These are phyloP conservation scores for Cryptotermes secundus DNA, from an alignment of 1,140 invertebrate genomes.

Conservation along the genomic window DNA sequence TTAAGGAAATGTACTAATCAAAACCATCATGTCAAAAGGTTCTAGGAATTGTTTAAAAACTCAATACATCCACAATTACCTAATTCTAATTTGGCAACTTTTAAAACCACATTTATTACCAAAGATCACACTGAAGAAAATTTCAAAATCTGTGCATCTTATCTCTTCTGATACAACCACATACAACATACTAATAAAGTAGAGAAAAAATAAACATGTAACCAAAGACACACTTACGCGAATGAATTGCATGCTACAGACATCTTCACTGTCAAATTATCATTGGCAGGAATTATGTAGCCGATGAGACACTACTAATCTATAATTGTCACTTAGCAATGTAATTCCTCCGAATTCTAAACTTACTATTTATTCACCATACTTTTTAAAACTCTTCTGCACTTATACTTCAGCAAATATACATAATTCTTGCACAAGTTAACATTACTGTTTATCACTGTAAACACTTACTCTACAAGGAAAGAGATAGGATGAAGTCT, in stretches of 20 bases:
- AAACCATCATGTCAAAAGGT: not conserved
- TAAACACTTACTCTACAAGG: constrained; percentile 19
- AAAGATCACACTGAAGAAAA: not conserved
- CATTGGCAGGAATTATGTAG: not conserved
- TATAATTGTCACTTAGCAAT: not conserved
- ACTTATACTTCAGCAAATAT: not conserved
- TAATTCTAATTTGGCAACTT: constrained; percentile 10
- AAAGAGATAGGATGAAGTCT: not conserved
- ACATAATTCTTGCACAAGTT: constrained; percentile 3
- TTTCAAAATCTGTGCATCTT: not conserved
- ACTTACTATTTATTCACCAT: constrained; percentile 13
- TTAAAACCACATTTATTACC: constrained; percentile 14
- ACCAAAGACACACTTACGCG: not conserved
- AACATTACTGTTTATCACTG: not conserved
- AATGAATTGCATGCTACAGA: not conserved
- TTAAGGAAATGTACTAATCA: not conserved
- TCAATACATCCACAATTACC: not conserved
- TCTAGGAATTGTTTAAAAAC: not conserved
- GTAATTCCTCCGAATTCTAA: not conserved
- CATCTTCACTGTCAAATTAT: not conserved
- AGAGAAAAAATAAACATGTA: not conserved
- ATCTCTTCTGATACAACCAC: not conserved
- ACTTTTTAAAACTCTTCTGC: not conserved
- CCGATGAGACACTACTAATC: not conserved
- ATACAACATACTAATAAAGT: not conserved